A percentile compares a stretch with the other conserved stretches of the same genome.
phyloP scores from a whole-genome alignment of 2,888 invertebrate genomes.

The Ischnus inquisitorius region DNA sequence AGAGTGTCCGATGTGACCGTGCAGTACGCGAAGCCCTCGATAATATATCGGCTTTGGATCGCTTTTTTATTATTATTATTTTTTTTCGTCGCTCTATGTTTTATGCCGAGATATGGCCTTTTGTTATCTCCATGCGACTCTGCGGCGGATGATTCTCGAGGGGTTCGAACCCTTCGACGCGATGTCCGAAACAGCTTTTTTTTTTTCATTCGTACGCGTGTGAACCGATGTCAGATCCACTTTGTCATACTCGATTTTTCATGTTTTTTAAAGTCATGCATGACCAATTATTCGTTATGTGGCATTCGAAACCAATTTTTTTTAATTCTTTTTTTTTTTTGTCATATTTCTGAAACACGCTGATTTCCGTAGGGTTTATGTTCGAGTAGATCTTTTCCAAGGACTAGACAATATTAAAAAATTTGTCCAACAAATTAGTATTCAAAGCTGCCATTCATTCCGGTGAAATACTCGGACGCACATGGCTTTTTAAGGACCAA shows the following conservation, averaged over 20 bases:
- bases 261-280: too few relatives aligned
- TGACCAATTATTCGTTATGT: too few relatives aligned
- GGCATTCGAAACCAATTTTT: too few relatives aligned
- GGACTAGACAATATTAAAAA: too few relatives aligned
- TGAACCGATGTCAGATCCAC: constrained; percentile 39
- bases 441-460: not conserved
- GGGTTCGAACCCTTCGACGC: constrained; percentile 36
- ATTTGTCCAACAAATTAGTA: too few relatives aligned
- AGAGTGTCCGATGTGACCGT: constrained; percentile 44
- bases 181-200: constrained; percentile 2
- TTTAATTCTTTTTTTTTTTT: too few relatives aligned
- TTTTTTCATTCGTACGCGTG: constrained; percentile 32
- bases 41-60: constrained; percentile 57
- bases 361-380: too few relatives aligned
- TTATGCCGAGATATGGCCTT: constrained; percentile 12
- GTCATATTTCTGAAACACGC: too few relatives aligned
- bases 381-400: too few relatives aligned
- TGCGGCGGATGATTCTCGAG: constrained; percentile 16
- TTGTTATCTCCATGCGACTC: constrained; percentile 33
- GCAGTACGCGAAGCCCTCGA: constrained; percentile 41
- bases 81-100: constrained; percentile 37
- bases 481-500: not conserved
- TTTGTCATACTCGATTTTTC: not conserved
- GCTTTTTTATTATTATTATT: too few relatives aligned
- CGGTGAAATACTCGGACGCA: not conserved